Percentiles rank a stretch among this genome's conserved stretches.
phyloP scores from a whole-genome alignment of 2,797 vertebrate genomes.

The Hydrocynus forskahlii region DNA sequence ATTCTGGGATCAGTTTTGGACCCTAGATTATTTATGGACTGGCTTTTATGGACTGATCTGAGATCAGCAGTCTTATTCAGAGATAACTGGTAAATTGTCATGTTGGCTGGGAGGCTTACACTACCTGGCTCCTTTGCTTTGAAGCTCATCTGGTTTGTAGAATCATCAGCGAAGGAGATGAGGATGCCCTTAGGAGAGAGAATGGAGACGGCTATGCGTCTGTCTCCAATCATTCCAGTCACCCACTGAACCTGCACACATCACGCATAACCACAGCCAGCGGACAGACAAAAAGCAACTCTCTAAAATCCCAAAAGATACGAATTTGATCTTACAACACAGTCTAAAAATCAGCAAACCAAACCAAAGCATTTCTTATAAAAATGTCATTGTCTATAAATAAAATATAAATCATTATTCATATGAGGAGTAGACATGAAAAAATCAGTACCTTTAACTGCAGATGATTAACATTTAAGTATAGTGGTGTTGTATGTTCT shows the following conservation, averaged over 20 bases:
- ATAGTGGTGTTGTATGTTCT: too few species aligned
- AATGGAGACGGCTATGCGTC: constrained; percentile 78
- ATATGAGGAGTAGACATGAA: too few species aligned
- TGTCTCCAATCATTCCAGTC: constrained; percentile 79
- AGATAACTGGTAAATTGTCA: neutral
- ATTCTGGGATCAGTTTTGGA: too few species aligned
- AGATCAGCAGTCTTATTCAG: too few species aligned
- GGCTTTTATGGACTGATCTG: too few species aligned
- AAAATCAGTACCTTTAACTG: too few species aligned
- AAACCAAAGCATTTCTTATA: too few species aligned
- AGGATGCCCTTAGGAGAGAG: constrained; percentile 79
- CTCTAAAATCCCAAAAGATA: neutral
- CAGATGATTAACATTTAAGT: too few species aligned
- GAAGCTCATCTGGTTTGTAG: constrained; percentile 87
- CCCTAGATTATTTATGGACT: too few species aligned
- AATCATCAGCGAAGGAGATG: constrained; percentile 76
- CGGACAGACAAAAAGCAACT: neutral
- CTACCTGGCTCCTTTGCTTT: constrained; percentile 83
- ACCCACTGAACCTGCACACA: constrained; percentile 87
- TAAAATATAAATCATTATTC: too few species aligned
- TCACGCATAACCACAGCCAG: neutral
- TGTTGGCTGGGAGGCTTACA: constrained; percentile 34
- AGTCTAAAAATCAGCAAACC: neutral
- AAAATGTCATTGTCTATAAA: too few species aligned
- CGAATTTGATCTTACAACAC: neutral